Conservation (phyloP, 2,797 vertebrate species). For the Ficedula albicollis region DNA sequence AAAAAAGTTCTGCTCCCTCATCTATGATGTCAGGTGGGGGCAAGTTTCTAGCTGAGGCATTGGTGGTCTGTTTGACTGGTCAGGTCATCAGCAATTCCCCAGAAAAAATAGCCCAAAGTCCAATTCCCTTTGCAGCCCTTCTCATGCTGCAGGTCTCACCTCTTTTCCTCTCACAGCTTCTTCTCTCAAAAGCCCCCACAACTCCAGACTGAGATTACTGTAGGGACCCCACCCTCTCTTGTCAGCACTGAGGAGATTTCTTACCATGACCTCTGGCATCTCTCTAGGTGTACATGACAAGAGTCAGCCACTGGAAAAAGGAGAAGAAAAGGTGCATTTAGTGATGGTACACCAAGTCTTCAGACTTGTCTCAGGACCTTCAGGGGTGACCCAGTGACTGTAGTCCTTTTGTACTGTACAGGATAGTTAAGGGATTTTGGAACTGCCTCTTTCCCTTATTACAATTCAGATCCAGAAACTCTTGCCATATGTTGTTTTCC, state of each 20-base stretch:
- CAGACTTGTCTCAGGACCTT: neutral
- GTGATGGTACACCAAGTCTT: neutral
- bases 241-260: neutral
- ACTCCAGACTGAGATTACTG: neutral
- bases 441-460: neutral
- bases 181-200: neutral
- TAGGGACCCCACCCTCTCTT: neutral
- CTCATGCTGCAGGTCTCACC: neutral
- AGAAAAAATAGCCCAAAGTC: neutral
- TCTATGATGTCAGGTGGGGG: neutral
- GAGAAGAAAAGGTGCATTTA: neutral
- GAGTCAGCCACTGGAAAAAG: slow-evolving; percentile 72
- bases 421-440: neutral
- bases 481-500: neutral
- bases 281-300: slow-evolving; percentile 75
- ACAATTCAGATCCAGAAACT: neutral
- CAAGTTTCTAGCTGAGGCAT: neutral
- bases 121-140: neutral
- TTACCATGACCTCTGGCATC: slow-evolving; percentile 40
- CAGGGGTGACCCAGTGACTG: neutral
- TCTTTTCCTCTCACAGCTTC: neutral
- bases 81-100: neutral
- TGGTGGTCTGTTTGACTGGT: neutral
- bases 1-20: neutral
- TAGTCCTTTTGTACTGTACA: neutral